These are phyloP conservation scores for Luperina testacea DNA, from an alignment of 2,888 invertebrate genomes.

Conservation along the genomic window DNA sequence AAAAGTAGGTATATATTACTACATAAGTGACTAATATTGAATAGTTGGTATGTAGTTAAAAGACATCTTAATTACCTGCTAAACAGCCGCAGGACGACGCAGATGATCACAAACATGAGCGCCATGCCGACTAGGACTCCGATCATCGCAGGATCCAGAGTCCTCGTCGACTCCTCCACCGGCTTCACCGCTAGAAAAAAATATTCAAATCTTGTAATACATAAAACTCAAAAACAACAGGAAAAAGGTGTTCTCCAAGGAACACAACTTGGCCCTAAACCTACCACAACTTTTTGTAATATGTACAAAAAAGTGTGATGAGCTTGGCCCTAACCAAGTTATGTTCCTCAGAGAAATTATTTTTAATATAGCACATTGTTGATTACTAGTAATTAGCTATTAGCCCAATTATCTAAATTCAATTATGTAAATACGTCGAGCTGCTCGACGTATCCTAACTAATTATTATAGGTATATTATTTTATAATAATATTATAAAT, in stretches of 20 bases:
- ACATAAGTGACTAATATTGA: background rate
- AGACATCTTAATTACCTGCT: slow-evolving; percentile 92
- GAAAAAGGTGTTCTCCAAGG: too few species aligned
- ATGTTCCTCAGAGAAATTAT: background rate
- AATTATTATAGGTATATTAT: too few species aligned
- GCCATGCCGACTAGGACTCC: slow-evolving; percentile 97
- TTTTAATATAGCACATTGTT: background rate
- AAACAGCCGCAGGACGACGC: slow-evolving; percentile 97
- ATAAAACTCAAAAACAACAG: too few species aligned
- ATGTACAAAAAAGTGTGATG: too few species aligned
- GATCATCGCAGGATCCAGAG: slow-evolving; percentile 97
- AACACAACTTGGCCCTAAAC: too few species aligned
- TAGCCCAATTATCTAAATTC: too few species aligned
- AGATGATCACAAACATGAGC: slow-evolving; percentile 98
- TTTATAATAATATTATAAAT: too few species aligned
- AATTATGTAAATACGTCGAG: background rate
- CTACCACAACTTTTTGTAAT: too few species aligned
- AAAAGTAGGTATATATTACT: too few species aligned
- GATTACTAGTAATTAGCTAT: background rate
- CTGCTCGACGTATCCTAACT: too few species aligned
- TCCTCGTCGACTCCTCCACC: slow-evolving; percentile 91
- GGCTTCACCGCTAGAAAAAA: slow-evolving; percentile 89
- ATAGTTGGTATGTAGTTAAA: background rate
- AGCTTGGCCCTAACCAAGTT: background rate
- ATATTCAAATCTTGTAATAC: background rate